Percentiles rank a stretch among this genome's conserved stretches.
phyloP scores from a whole-genome alignment of 2,888 invertebrate genomes.

The Trichopoda pennipes region DNA sequence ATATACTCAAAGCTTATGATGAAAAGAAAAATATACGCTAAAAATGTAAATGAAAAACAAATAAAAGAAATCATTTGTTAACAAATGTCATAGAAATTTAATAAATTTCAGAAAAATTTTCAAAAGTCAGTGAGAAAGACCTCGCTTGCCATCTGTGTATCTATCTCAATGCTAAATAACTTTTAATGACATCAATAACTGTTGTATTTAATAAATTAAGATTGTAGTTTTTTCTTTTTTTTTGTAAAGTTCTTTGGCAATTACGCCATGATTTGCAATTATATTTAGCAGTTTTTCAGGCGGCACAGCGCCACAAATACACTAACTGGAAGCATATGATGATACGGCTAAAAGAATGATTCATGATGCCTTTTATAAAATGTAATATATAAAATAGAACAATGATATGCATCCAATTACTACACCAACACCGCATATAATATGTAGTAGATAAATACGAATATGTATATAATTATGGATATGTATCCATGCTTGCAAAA shows the following conservation, averaged over 20 bases:
- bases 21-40: background rate
- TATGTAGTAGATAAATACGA: conserved; percentile 1
- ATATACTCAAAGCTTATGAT: background rate
- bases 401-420: conserved; percentile 11
- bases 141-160: background rate
- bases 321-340: conserved; percentile 14
- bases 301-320: background rate
- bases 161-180: background rate
- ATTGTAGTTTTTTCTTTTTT: conserved; percentile 10
- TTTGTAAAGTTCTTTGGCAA: conserved; percentile 8
- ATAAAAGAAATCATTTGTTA: too few species aligned
- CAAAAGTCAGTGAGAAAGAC: background rate
- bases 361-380: conserved; percentile 41
- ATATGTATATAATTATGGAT: background rate
- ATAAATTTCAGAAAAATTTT: background rate
- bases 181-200: conserved; percentile 4
- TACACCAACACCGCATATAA: background rate
- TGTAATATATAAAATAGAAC: conserved; percentile 5
- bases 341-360: conserved; percentile 21
- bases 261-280: conserved; percentile 58
- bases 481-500: conserved; percentile 42
- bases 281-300: background rate
- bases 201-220: conserved; percentile 29
- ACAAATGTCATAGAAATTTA: conserved; percentile 10
- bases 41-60: conserved; percentile 16